phyloP scores from a whole-genome alignment of 1,140 invertebrate species.

The Diabrotica virgifera region DNA sequence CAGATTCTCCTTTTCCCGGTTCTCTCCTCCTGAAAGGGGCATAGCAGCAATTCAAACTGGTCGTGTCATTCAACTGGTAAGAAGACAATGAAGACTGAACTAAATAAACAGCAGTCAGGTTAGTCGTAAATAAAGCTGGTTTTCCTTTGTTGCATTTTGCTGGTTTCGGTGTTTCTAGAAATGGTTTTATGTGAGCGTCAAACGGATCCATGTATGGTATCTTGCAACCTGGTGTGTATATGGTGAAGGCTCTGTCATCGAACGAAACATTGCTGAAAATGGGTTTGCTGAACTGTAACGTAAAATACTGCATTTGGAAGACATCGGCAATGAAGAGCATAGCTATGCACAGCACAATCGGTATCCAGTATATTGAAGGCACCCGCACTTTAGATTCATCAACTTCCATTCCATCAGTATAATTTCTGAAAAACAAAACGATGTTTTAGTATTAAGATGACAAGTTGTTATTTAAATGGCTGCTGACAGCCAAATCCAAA shows the following conservation, averaged over 20 bases:
- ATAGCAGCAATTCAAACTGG: conserved; percentile 60
- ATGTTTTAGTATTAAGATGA: neutral
- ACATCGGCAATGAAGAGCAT: conserved; percentile 31
- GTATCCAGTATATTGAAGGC: conserved; percentile 26
- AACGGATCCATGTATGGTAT: conserved; percentile 75
- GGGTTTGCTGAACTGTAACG: neutral
- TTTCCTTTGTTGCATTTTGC: conserved; percentile 51
- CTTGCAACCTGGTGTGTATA: conserved; percentile 74
- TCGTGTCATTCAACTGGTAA: conserved; percentile 54
- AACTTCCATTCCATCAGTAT: conserved; percentile 29
- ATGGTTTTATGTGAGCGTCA: conserved; percentile 56
- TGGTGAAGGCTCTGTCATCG: conserved; percentile 50
- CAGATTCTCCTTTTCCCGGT: conserved; percentile 46
- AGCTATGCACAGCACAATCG: conserved; percentile 21
- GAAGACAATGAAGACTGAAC: conserved; percentile 40
- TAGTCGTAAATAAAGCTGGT: conserved; percentile 60
- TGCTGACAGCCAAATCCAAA: too few species aligned
- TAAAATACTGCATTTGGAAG: conserved; percentile 27
- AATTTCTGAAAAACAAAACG: conserved; percentile 13
- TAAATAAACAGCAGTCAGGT: conserved; percentile 61
- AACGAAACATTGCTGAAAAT: neutral
- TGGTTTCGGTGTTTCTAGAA: conserved; percentile 47
- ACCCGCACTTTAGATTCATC: conserved; percentile 18
- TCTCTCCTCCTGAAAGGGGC: conserved; percentile 56
- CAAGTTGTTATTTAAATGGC: too few species aligned